Conservation (phyloP, 2,888 invertebrate species). For the Oscheius myriophilus region DNA sequence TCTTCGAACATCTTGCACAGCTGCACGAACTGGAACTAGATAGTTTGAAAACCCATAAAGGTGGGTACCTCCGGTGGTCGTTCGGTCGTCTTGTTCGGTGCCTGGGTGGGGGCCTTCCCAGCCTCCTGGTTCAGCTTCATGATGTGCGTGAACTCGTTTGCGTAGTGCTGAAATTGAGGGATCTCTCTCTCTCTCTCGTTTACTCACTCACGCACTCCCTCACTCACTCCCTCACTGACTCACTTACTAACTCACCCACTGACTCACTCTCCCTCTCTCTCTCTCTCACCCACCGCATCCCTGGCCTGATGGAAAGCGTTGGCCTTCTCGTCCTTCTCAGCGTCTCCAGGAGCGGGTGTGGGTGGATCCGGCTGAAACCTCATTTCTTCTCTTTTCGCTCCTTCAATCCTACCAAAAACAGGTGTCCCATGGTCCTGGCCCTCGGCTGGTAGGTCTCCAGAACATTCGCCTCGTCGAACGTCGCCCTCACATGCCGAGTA, state of each 20-base stretch:
- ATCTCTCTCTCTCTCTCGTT: neutral
- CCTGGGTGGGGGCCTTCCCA: neutral
- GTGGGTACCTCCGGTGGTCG: too few species aligned
- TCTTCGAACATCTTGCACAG: neutral
- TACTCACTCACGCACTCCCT: slow-evolving; percentile 12
- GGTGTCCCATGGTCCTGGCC: slow-evolving; percentile 49
- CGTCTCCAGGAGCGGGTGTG: slow-evolving; percentile 34
- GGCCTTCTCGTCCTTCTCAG: too few species aligned
- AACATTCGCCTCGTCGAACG: slow-evolving; percentile 58
- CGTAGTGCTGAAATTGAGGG: slow-evolving; percentile 9
- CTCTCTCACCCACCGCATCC: slow-evolving; percentile 11
- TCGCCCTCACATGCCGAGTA: slow-evolving; percentile 51
- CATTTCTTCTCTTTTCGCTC: neutral
- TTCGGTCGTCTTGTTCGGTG: too few species aligned
- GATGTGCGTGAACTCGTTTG: neutral
- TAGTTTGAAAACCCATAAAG: too few species aligned
- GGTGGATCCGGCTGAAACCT: slow-evolving; percentile 46
- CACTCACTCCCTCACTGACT: neutral
- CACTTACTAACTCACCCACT: slow-evolving; percentile 8
- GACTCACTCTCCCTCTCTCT: neutral
- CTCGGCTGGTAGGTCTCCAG: slow-evolving; percentile 55
- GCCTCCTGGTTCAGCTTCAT: slow-evolving; percentile 1
- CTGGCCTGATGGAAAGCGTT: neutral
- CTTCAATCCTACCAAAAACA: slow-evolving; percentile 39
- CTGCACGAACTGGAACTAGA: neutral